Evolutionary conservation across 2,113 vertebrate genomes (phyloP).

Genomic region (Mohoua ochrocephala): DNA sequence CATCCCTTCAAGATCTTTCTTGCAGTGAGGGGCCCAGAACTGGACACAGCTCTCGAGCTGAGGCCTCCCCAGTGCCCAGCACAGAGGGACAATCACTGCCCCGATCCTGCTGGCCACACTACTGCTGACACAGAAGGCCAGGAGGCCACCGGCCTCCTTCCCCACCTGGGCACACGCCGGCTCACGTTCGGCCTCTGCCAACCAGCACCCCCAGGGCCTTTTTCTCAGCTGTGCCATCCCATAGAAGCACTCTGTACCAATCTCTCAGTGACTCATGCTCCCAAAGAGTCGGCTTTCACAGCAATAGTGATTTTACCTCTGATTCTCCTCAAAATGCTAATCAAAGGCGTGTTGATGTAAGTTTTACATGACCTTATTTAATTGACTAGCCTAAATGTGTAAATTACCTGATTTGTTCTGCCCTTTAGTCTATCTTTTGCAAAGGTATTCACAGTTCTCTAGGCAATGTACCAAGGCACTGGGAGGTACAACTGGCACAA

Average conservation of each 20-base stretch:
- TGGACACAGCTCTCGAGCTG: accelerated
- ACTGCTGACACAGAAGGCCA: background rate
- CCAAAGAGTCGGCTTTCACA: background rate
- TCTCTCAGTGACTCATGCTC: background rate
- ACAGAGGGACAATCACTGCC: background rate
- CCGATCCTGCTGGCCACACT: background rate
- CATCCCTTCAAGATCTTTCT: background rate
- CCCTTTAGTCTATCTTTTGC: background rate
- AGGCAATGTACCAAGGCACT: background rate
- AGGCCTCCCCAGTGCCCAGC: background rate
- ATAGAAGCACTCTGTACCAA: background rate
- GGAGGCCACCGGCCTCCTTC: accelerated
- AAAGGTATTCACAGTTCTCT: background rate
- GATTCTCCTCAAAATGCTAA: background rate
- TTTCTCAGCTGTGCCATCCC: background rate
- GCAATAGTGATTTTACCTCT: background rate
- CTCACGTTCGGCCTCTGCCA: background rate
- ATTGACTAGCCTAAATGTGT: background rate
- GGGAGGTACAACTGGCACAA: background rate
- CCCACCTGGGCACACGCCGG: accelerated
- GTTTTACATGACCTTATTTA: background rate
- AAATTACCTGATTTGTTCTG: background rate
- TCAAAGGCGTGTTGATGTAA: background rate
- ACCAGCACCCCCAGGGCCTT: background rate
- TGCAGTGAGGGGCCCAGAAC: background rate